A percentile compares a stretch with the other conserved stretches of the same genome.
Evolutionary conservation across 30 jellyfish, hydroid and myxozoan species (phyloP).

Genomic region (Phacellophora camtschatica): DNA sequence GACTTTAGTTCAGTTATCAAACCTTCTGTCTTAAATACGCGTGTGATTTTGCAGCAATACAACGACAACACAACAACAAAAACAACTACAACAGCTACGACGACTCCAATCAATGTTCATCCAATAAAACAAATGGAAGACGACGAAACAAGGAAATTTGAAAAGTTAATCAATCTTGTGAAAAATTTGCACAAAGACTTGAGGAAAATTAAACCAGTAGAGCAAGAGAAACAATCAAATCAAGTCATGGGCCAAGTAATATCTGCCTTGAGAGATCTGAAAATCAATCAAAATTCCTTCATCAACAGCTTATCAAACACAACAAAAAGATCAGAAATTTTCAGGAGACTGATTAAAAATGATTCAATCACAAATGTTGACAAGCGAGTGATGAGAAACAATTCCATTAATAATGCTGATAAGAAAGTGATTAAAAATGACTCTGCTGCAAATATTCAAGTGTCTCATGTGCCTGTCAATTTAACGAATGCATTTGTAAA

Average conservation of each 20-base stretch:
- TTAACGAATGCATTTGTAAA: not conserved
- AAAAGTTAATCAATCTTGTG: constrained; percentile 18
- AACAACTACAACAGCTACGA: not conserved
- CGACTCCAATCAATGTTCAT: constrained; percentile 9
- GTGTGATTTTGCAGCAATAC: no score
- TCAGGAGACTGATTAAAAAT: not conserved
- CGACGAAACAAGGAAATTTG: constrained; percentile 20
- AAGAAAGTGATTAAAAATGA: not conserved
- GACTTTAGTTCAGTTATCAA: no score
- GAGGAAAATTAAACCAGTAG: not conserved
- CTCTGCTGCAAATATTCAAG: not conserved
- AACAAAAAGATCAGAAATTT: constrained; percentile 37
- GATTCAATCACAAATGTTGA: not conserved
- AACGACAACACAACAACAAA: constrained; percentile 2
- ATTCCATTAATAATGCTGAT: no score
- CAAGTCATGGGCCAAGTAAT: constrained; percentile 29
- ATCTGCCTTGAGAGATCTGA: constrained; percentile 23
- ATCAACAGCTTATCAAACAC: not conserved
- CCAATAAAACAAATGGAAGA: not conserved
- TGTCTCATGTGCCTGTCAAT: not conserved
- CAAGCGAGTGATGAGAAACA: no score
- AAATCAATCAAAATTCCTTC: not conserved
- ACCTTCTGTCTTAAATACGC: no score
- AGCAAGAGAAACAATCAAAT: constrained; percentile 18
- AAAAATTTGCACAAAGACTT: constrained; percentile 39